These are phyloP conservation scores for Lophochroa leadbeateri DNA, from an alignment of 2,113 vertebrate species.

Conservation along the genomic window DNA sequence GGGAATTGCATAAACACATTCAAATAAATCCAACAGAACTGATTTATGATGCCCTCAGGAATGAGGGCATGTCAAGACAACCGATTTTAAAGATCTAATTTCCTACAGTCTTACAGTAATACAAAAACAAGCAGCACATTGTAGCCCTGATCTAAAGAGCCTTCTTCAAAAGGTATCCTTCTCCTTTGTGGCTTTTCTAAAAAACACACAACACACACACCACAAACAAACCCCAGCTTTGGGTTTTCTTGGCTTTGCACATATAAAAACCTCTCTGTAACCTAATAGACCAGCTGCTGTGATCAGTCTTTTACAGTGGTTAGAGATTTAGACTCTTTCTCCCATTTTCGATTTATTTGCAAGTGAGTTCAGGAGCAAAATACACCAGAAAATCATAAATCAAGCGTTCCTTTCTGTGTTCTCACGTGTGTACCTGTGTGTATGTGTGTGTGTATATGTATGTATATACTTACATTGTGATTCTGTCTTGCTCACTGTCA, in stretches of 20 bases:
- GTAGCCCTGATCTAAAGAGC: not conserved
- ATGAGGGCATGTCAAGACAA: not conserved
- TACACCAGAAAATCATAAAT: not conserved
- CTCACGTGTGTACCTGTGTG: not conserved
- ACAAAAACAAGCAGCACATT: not conserved
- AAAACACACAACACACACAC: not conserved
- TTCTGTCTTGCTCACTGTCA: not conserved
- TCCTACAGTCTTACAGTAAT: not conserved
- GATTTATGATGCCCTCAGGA: not conserved
- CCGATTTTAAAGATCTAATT: not conserved
- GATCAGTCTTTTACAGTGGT: not conserved
- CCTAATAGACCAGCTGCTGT: not conserved
- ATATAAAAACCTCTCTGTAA: not conserved
- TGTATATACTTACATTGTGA: accelerated
- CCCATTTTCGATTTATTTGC: not conserved
- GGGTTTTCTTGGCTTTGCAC: not conserved
- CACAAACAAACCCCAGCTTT: no score
- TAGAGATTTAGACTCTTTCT: not conserved
- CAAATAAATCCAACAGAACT: not conserved
- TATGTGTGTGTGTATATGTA: not conserved
- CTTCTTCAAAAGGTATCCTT: not conserved
- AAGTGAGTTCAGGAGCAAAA: not conserved
- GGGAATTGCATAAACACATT: not conserved
- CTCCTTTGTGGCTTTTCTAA: not conserved
- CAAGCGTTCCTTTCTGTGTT: not conserved